phyloP scores from a whole-genome alignment of 1,140 invertebrate species.

The Elysia chlorotica region DNA sequence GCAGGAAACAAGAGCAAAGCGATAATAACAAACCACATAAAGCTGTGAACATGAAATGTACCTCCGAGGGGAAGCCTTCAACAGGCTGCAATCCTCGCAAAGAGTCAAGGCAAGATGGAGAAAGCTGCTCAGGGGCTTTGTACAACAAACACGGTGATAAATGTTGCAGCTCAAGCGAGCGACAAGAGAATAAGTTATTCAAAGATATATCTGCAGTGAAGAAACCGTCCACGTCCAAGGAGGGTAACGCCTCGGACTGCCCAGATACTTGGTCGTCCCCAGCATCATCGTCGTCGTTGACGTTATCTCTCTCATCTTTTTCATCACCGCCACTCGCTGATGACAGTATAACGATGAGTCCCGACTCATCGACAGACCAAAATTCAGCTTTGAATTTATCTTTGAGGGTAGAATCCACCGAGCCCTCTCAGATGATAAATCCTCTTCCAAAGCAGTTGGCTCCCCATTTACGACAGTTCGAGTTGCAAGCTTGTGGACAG shows the following conservation, averaged over 20 bases:
- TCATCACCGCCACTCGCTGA: too few relatives aligned
- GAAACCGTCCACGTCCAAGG: too few relatives aligned
- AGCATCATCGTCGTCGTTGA: background rate
- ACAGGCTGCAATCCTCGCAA: background rate
- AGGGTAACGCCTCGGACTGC: too few relatives aligned
- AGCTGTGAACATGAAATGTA: background rate
- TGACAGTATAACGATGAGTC: background rate
- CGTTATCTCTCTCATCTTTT: background rate
- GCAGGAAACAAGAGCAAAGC: background rate
- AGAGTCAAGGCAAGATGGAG: background rate
- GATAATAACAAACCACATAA: background rate
- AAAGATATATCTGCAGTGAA: background rate
- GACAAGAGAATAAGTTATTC: background rate
- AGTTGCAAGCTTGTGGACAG: background rate
- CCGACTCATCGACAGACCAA: constrained; percentile 25
- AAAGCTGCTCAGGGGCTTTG: too few relatives aligned
- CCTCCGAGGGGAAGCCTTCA: background rate
- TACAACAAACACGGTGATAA: too few relatives aligned
- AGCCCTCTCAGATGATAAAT: background rate
- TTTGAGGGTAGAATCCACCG: background rate
- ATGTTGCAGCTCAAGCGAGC: background rate
- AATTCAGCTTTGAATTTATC: constrained; percentile 21
- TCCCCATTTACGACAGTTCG: background rate
- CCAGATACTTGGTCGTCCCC: too few relatives aligned
- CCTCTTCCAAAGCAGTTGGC: too few relatives aligned